Conservation (phyloP, 30 jellyfish, hydroid and myxozoan species). For the Turritopsis rubra region DNA sequence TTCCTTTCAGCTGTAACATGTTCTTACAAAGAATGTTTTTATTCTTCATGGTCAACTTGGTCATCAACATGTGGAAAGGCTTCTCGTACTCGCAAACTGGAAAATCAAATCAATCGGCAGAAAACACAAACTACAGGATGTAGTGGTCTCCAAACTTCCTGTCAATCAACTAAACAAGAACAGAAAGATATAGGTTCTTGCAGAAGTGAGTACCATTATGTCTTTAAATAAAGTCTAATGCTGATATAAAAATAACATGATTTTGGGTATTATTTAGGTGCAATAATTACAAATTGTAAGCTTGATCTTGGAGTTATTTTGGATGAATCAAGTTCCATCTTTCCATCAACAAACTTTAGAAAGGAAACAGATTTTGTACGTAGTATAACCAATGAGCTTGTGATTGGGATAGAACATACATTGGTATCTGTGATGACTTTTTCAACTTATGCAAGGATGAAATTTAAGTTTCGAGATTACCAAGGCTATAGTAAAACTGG, state of each 20-base stretch:
- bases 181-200: constrained; percentile 7
- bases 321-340: constrained; percentile 60
- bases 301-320: constrained; percentile 59
- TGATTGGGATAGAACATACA: constrained; percentile 33
- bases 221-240: neutral
- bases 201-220: constrained; percentile 1
- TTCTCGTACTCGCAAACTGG: neutral
- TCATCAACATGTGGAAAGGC: constrained; percentile 16
- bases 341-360: constrained; percentile 34
- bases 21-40: constrained; percentile 17
- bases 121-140: constrained; percentile 18
- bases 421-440: constrained; percentile 65
- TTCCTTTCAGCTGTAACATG: constrained; percentile 13
- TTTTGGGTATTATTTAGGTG: neutral
- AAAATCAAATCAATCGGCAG: neutral
- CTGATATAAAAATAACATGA: neutral
- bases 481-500: constrained; percentile 44
- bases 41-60: constrained; percentile 27
- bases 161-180: constrained; percentile 7
- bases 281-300: constrained; percentile 16
- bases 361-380: constrained; percentile 51
- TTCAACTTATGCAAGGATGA: constrained; percentile 52
- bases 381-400: constrained; percentile 43
- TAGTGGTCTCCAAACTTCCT: constrained; percentile 18
- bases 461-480: constrained; percentile 43